These are phyloP conservation scores for Cinclus cinclus DNA, from an alignment of 2,113 vertebrate species.

Conservation along the genomic window DNA sequence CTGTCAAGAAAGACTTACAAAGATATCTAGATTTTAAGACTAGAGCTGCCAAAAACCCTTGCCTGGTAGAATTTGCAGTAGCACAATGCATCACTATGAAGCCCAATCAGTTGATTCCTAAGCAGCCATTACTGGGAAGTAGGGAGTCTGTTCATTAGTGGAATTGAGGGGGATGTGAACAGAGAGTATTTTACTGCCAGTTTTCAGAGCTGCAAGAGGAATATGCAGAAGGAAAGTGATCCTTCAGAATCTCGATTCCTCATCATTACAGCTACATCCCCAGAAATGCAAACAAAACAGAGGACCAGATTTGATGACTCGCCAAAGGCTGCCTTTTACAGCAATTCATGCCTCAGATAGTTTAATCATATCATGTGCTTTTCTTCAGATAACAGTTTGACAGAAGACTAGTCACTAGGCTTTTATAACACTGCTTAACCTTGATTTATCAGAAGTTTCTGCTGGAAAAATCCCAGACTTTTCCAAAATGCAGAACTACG, in stretches of 20 bases:
- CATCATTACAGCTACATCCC: background rate
- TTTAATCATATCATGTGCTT: background rate
- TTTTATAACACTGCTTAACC: background rate
- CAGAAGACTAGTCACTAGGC: background rate
- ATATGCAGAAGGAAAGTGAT: background rate
- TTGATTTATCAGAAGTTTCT: slow-evolving; percentile 17
- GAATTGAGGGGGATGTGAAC: slow-evolving; percentile 2
- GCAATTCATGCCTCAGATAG: background rate
- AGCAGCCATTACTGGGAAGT: background rate
- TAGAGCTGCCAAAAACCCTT: background rate
- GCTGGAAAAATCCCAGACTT: background rate
- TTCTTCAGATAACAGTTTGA: background rate
- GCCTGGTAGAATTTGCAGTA: background rate
- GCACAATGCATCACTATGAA: background rate
- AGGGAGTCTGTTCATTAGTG: slow-evolving; percentile 22
- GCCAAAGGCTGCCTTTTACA: background rate
- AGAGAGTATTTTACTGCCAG: background rate
- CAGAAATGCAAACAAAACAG: slow-evolving; percentile 19
- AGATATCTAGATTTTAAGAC: background rate
- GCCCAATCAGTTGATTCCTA: slow-evolving; percentile 5
- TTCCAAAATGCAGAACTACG: background rate
- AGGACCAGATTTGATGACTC: background rate
- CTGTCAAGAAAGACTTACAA: background rate
- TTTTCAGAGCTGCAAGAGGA: background rate
- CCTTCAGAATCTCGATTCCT: background rate